Evolutionary conservation across 2,797 vertebrate species (phyloP).

Genomic region (Sebastes nivosus): DNA sequence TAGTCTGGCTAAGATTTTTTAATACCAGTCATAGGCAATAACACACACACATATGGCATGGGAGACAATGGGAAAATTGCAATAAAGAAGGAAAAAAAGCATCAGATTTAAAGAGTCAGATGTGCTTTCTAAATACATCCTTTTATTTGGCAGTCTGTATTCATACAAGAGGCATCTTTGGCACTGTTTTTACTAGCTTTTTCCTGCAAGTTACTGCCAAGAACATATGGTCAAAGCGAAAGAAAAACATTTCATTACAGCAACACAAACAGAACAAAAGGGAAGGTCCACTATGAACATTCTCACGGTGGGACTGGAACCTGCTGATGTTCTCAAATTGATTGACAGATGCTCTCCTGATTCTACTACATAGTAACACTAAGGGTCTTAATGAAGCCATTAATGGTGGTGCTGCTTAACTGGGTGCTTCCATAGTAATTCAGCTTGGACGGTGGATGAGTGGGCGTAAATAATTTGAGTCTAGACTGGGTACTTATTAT

Average conservation of each 20-base stretch:
- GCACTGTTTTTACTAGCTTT: not conserved
- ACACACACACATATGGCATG: not conserved
- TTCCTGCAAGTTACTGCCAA: not conserved
- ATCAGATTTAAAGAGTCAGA: slow-evolving; percentile 47
- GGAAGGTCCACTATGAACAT: not conserved
- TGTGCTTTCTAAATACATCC: slow-evolving; percentile 35
- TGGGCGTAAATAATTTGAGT: slow-evolving; percentile 15
- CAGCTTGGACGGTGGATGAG: not conserved
- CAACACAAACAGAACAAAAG: slow-evolving; percentile 7
- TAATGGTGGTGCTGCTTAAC: not conserved
- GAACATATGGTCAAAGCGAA: slow-evolving; percentile 26
- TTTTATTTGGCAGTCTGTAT: slow-evolving; percentile 23
- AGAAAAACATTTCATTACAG: slow-evolving; percentile 4
- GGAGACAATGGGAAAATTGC: slow-evolving; percentile 45
- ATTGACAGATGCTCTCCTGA: not conserved
- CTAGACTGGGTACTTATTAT: slow-evolving; percentile 24
- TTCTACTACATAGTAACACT: not conserved
- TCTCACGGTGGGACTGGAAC: not conserved
- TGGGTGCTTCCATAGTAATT: not conserved
- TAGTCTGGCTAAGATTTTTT: slow-evolving; percentile 70
- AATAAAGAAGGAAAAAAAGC: slow-evolving; percentile 39
- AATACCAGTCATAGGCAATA: slow-evolving; percentile 52
- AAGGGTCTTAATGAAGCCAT: not conserved
- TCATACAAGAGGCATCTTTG: slow-evolving; percentile 11
- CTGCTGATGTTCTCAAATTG: not conserved